Conservation (phyloP, 1,140 invertebrate species). For the Drosophila cardini region DNA sequence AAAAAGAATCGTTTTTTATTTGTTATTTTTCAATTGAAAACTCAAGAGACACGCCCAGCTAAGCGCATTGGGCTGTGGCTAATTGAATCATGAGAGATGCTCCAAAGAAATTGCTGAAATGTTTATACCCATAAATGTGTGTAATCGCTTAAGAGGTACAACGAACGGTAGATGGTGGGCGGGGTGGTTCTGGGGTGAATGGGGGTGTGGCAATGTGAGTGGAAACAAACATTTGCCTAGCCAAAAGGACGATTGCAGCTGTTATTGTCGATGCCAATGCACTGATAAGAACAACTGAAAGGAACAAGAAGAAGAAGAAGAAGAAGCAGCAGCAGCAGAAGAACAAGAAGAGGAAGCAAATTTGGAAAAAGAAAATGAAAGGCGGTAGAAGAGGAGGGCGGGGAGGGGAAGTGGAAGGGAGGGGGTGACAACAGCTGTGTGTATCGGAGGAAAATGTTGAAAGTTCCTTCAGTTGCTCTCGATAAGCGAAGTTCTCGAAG, state of each 20-base stretch:
- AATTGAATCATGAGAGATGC: conserved; percentile 70
- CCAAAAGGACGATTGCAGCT: conserved; percentile 33
- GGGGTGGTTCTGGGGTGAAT: not conserved
- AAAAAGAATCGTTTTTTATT: not conserved
- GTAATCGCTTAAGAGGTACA: conserved; percentile 61
- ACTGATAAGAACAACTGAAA: conserved; percentile 58
- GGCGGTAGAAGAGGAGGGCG: not conserved
- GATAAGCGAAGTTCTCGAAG: not conserved
- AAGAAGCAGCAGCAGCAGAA: not conserved
- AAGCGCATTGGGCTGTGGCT: conserved; percentile 66
- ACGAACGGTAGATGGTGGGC: not conserved
- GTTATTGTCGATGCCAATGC: conserved; percentile 56
- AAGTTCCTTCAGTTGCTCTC: not conserved
- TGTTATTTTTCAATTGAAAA: conserved; percentile 27
- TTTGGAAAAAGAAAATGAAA: not conserved
- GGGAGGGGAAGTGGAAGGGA: not conserved
- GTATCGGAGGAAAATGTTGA: not conserved
- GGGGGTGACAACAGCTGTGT: not conserved
- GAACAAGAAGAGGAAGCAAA: not conserved
- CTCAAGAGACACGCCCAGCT: conserved; percentile 25
- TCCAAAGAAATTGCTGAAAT: conserved; percentile 58
- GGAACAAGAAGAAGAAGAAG: not conserved
- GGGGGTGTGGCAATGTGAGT: not conserved
- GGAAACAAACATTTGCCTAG: conserved; percentile 67
- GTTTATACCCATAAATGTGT: conserved; percentile 53